Evolutionary conservation across 1,140 invertebrate genomes (phyloP).

Genomic region (Rhopalosiphum maidis): DNA sequence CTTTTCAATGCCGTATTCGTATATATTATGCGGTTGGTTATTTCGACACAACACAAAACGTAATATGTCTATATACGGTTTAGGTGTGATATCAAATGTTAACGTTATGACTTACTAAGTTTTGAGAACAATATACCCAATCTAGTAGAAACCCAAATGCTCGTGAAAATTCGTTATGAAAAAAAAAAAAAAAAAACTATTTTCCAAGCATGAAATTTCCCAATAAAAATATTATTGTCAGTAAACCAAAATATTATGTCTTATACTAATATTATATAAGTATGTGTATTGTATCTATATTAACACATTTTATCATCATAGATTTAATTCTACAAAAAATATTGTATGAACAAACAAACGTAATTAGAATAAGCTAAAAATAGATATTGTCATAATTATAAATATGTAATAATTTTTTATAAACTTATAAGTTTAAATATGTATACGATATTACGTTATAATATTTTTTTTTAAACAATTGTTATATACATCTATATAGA

Average conservation of each 20-base stretch:
- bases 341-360: no score
- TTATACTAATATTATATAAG: background rate
- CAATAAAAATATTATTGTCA: background rate
- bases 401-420: background rate
- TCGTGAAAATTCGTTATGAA: background rate
- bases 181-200: background rate
- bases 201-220: background rate
- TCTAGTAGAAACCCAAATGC: background rate
- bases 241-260: background rate
- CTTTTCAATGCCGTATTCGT: background rate
- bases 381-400: background rate
- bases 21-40: background rate
- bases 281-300: background rate
- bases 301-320: background rate
- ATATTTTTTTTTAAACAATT: background rate
- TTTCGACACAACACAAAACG: background rate
- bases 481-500: background rate
- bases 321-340: no score
- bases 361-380: background rate
- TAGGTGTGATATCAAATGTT: background rate
- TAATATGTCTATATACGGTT: background rate
- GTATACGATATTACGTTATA: no score
- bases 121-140: background rate
- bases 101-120: background rate
- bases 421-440: background rate